A percentile compares a stretch with the other conserved stretches of the same genome.
These are phyloP conservation scores for Lasioglossum lativentre DNA, from an alignment of 2,888 invertebrate genomes.

Conservation along the genomic window DNA sequence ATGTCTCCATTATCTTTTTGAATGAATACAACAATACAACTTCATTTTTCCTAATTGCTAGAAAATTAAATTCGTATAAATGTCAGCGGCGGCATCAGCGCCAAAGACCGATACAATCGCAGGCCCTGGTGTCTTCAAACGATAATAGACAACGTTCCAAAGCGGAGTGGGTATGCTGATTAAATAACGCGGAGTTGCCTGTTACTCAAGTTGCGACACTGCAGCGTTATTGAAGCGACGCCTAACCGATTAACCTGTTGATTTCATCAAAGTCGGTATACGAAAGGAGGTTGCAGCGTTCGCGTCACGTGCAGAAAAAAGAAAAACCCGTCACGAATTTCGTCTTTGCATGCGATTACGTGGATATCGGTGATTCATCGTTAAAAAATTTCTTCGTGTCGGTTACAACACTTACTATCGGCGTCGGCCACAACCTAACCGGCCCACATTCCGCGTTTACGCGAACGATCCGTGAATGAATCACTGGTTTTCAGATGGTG, in stretches of 20 bases:
- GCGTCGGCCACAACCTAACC: conserved; percentile 23
- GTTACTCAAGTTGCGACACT: conserved; percentile 48
- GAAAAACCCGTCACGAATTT: conserved; percentile 43
- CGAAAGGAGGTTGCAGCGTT: conserved; percentile 36
- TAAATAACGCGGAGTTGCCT: conserved; percentile 57
- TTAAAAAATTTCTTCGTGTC: conserved; percentile 33
- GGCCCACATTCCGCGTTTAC: conserved; percentile 36
- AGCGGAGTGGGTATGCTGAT: conserved; percentile 63
- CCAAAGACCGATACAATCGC: neutral
- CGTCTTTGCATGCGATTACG: conserved; percentile 20
- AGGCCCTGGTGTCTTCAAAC: neutral
- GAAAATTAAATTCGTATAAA: neutral
- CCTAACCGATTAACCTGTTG: conserved; percentile 51
- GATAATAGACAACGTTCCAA: conserved; percentile 27
- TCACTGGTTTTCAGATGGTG: conserved; percentile 34
- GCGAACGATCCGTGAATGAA: conserved; percentile 46
- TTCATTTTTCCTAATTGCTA: neutral
- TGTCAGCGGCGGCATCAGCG: neutral
- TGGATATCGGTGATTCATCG: conserved; percentile 56
- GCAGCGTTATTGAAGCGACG: conserved; percentile 28
- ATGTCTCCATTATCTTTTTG: neutral
- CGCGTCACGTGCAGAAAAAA: conserved; percentile 43
- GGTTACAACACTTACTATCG: conserved; percentile 54
- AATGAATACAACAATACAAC: neutral
- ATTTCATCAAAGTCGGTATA: conserved; percentile 28